Conservation (phyloP, 2,888 invertebrate species). For the Chalcis sispes region DNA sequence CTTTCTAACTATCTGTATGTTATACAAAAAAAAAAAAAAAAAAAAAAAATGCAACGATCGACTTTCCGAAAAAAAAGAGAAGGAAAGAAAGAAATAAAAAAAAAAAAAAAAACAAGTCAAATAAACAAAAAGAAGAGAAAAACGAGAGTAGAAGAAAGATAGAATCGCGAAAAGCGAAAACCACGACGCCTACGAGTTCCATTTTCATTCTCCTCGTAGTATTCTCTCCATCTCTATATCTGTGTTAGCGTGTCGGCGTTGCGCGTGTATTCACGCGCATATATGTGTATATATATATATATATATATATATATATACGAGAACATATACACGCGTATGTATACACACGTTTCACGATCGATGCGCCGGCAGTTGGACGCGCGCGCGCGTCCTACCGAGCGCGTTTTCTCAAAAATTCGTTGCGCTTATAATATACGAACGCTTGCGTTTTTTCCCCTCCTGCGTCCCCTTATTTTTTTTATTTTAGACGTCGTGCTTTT, state of each 20-base stretch:
- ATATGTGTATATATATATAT: not conserved
- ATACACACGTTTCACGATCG: not conserved
- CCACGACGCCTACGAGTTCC: not conserved
- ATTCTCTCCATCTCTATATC: too few relatives aligned
- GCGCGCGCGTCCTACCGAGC: conserved; percentile 56
- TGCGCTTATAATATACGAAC: not conserved
- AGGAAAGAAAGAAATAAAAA: too few relatives aligned
- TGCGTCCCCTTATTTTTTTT: too few relatives aligned
- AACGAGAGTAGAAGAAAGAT: too few relatives aligned
- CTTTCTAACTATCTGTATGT: too few relatives aligned
- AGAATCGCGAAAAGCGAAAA: conserved; percentile 13
- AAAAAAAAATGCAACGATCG: too few relatives aligned
- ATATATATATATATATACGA: conserved; percentile 41
- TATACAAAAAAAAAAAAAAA: too few relatives aligned
- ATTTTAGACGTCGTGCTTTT: too few relatives aligned
- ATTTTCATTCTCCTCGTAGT: not conserved
- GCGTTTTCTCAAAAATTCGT: too few relatives aligned
- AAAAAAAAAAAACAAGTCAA: too few relatives aligned
- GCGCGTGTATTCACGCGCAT: conserved; percentile 54
- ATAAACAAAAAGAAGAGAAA: too few relatives aligned
- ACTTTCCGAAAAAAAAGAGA: too few relatives aligned
- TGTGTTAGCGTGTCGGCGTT: conserved; percentile 31
- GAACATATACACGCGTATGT: not conserved
- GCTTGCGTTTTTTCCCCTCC: not conserved
- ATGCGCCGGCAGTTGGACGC: not conserved